Evolutionary conservation across 2,888 invertebrate genomes (phyloP), one percentile per base, ranked within the genome.

Genomic region (Luffia ferchaultella): DNA sequence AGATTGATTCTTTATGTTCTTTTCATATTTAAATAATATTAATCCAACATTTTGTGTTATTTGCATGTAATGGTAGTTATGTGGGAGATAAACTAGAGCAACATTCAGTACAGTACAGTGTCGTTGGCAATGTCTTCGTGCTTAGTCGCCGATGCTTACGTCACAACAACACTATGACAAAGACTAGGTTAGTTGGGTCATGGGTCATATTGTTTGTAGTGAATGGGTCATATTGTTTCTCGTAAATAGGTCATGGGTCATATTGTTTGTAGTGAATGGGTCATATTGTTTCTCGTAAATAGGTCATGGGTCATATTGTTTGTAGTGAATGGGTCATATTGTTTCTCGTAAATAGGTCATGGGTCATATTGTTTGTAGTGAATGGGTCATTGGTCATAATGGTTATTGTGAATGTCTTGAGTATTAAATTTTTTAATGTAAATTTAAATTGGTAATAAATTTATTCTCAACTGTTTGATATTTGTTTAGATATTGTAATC

Each of bases 81-180:
- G 65, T 77, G 58, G 82, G 74, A 65, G 76, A 68, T 70, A 76
- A 64, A 60, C 73, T 83, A 74, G 83, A 85, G 64, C 76, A 58
- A 64, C 82, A 82, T 62, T 71, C 80, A 53, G 68, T 77, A 60
- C 80, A 84, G 64, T 84, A 75, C 76, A 63, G 65, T 57, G 78
- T 83, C 61, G 71, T 76, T 55, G 75, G 73, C 52, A 80, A 72
- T 67, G 61, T 80, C 53, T 57, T 67, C 62, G 69, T 77, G 57
- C 66, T 71, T 75, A 82, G 72, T 62, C 70, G 66, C 67, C 69
- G 66, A 60, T 85, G 84, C 74, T 53, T 70, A 50, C 77, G 80
- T 57, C 83, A 84, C 75, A 75, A 78, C 79, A 79, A 75, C 72
- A 53, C 70, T 57, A 77, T 77, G 66, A 78, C 78, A 77, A 3